Base-by-base conservation (phyloP, 1,140 invertebrate species). In the Trissolcus basalis region DNA sequence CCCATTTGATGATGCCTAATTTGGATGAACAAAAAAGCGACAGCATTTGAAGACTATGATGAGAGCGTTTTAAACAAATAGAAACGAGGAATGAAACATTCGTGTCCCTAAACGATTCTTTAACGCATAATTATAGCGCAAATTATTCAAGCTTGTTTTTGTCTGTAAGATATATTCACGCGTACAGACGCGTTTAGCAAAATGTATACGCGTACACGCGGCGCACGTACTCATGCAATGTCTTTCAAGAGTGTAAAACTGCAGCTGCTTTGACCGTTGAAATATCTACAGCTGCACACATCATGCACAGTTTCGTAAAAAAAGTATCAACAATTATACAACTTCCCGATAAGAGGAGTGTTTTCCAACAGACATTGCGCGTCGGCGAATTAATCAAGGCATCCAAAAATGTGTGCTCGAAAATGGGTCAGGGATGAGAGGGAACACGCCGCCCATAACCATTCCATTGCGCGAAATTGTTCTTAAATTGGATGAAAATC, bases 221-320 rank as follows among this genome's bases (percentile, higher is more conserved):
- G 44, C 64, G 54, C 48, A 45, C 54, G 76, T 74, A 73, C 63
- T 71, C 63, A 59, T 69, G 69, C 64, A 59, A 71, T 74, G 76
- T 78, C 70, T 72, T 72, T 77, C 63, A 58, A 56, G 60, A 65
- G 70, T 59, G 53, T 74, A 68, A 69, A 61, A 41, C 44, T 68
- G 77, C 77, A 78, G 77, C 77, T 78, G 77, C 68, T 60, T 78
- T 49, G 68, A 75, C 77, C 77, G 77, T 78, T 75, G 77, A 72
- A 75, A 73, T 64, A 68, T 71, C 77, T 64, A 73, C 69, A 71
- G 65, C 70, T 74, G 67, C 71, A 70, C 56, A 59, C 67, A 60
- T 72, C 68, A 27, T 1, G 19, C 19, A 58, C 58, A 68, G 48
- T 78, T 74, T 70, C 77, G 51, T 68, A 75, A 75, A 27, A 27